Evolutionary conservation across 1,140 invertebrate genomes (phyloP).

Genomic region (Sarcophaga peregrina): DNA sequence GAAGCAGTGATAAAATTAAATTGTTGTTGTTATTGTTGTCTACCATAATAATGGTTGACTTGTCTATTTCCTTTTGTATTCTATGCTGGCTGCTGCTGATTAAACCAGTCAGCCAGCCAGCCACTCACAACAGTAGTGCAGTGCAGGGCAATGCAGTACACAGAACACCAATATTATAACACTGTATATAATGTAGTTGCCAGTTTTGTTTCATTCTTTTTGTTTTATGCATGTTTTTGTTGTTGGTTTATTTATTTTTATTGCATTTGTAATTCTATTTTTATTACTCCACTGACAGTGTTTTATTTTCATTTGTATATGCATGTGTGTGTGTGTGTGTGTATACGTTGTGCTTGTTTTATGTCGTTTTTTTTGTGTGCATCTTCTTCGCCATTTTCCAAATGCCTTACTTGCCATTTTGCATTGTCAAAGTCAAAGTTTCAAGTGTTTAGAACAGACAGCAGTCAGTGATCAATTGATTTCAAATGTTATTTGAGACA

Average conservation of each 20-base stretch:
- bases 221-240: not conserved
- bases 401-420: not conserved
- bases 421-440: slow-evolving; percentile 38
- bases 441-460: slow-evolving; percentile 24
- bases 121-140: too few species aligned
- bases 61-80: slow-evolving; percentile 10
- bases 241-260: not conserved
- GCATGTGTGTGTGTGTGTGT: too few species aligned
- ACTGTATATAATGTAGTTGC: not conserved
- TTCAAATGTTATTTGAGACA: too few species aligned
- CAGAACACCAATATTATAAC: not conserved
- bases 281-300: not conserved
- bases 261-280: not conserved
- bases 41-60: not conserved
- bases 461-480: too few species aligned
- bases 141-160: too few species aligned
- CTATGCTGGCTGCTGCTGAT: not conserved
- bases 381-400: not conserved
- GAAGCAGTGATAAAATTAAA: not conserved
- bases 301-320: too few species aligned
- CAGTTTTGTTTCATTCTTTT: not conserved
- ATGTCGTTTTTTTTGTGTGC: not conserved
- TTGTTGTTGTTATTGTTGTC: too few species aligned
- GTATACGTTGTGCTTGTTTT: too few species aligned
- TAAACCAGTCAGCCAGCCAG: not conserved